Base-by-base conservation (phyloP, 2,888 invertebrate species). In the Cantharis lateralis region DNA sequence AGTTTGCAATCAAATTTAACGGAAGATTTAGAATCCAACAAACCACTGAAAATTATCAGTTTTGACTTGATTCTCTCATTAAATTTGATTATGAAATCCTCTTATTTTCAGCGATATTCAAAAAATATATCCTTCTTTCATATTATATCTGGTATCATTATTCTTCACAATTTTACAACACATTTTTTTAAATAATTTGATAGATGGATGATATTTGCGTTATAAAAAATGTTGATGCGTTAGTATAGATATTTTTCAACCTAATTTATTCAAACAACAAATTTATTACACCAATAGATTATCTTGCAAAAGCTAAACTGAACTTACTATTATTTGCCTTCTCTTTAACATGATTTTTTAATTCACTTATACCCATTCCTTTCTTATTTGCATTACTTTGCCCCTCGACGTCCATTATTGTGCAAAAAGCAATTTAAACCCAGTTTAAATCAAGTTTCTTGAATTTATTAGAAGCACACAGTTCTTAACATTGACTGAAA, bases 401-500 rank as follows among this genome's bases (percentile, higher is more conserved):
- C 93, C 91, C 64, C 92, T 89, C 71, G 94, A 94, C 0, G 94
- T 94, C 69, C 88, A 89, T 81, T 91, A 89, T 48, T 91, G 24
- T 13, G n/a, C 4, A 48, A 48, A n/a, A 48, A 48, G n/a, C n/a
- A 48, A 48, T 48, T n/a, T 48, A 48, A n/a, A 7, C n/a, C n/a
- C n/a, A 9, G 48, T 48, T 5, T 13, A 32, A 48, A 48, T 48
- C 5, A 48, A 48, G n/a, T 48, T n/a, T 48, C n/a, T 48, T 48
- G 48, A n/a, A 48, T 48, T 5, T 48, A 48, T 48, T 48, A 48
- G 2, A 48, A 48, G 48, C 48, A 48, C 48, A 3, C n/a, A n/a
- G 48, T n/a, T n/a, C 48, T 48, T 48, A 48, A 48, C 7, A 7
- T 48, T 48, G 48, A 7, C n/a, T n/a, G n/a, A n/a, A 48, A 48